Percentiles rank a stretch among this genome's conserved stretches.
These are phyloP conservation scores for Drosophila recens DNA, from an alignment of 2,888 invertebrate species.

Conservation along the genomic window DNA sequence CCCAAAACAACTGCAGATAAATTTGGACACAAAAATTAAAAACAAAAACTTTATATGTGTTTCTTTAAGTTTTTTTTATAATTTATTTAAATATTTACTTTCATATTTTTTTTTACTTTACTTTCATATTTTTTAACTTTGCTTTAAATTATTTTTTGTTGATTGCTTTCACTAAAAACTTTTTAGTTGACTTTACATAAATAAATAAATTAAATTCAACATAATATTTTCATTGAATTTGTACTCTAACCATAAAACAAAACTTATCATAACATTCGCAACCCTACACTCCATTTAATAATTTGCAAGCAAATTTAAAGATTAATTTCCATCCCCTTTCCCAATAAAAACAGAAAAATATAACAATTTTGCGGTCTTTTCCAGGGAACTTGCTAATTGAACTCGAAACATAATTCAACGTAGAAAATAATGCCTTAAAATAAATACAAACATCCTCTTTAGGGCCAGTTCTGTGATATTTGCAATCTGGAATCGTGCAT, in stretches of 20 bases:
- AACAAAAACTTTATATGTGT: no score
- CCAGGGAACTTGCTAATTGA: conserved; percentile 54
- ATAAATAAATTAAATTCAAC: no score
- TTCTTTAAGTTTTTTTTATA: no score
- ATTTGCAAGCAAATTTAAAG: neutral
- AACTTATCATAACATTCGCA: neutral
- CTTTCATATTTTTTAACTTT: no score
- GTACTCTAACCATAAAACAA: no score
- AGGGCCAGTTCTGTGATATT: conserved; percentile 20
- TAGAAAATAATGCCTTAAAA: conserved; percentile 48
- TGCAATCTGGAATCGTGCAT: conserved; percentile 32
- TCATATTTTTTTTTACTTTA: no score
- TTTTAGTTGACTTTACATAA: neutral
- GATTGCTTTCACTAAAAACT: no score
- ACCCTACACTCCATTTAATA: neutral
- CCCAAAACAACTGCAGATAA: no score
- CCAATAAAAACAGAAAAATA: neutral
- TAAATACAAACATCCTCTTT: conserved; percentile 71
- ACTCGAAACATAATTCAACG: conserved; percentile 43
- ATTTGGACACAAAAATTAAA: no score
- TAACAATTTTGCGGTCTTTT: conserved; percentile 24
- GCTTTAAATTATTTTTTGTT: no score
- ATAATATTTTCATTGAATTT: no score
- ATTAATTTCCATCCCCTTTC: neutral
- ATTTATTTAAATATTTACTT: no score